Conservation (phyloP, 2,113 vertebrate species). For the Phyllopteryx taeniolatus region DNA sequence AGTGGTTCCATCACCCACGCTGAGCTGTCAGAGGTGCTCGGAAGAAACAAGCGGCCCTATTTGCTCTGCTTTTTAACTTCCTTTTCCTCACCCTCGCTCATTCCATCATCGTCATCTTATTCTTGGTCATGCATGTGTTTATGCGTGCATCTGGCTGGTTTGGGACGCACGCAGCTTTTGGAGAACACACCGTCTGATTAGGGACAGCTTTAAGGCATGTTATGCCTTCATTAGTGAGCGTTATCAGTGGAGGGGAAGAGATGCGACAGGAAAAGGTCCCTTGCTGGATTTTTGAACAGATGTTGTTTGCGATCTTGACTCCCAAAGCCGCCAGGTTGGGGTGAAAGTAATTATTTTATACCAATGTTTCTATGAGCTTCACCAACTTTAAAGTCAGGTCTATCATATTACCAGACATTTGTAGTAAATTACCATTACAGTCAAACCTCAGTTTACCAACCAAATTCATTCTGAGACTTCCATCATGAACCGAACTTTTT, state of each 20-base stretch:
- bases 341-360: conserved; percentile 3
- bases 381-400: neutral
- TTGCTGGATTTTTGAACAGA: conserved; percentile 7
- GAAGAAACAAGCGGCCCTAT: conserved; percentile 69
- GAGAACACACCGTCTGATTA: conserved; percentile 33
- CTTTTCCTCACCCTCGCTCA: conserved; percentile 37
- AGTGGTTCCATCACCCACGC: conserved; percentile 56
- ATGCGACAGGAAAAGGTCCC: conserved; percentile 9
- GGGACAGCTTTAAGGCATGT: conserved; percentile 13
- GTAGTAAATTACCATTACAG: neutral
- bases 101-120: conserved; percentile 24
- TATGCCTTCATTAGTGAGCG: conserved; percentile 10
- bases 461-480: too few relatives aligned
- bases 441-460: too few relatives aligned
- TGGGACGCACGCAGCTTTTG: conserved; percentile 23
- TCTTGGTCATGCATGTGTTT: conserved; percentile 26
- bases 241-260: conserved; percentile 9
- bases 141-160: conserved; percentile 16
- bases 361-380: neutral
- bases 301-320: conserved; percentile 10
- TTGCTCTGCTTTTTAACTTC: conserved; percentile 64
- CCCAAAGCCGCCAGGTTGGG: neutral
- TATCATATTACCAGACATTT: neutral
- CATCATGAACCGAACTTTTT: too few relatives aligned
- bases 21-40: conserved; percentile 66